These are phyloP conservation scores for Podotricha telesiphe DNA, from an alignment of 2,888 invertebrate species.

Conservation along the genomic window DNA sequence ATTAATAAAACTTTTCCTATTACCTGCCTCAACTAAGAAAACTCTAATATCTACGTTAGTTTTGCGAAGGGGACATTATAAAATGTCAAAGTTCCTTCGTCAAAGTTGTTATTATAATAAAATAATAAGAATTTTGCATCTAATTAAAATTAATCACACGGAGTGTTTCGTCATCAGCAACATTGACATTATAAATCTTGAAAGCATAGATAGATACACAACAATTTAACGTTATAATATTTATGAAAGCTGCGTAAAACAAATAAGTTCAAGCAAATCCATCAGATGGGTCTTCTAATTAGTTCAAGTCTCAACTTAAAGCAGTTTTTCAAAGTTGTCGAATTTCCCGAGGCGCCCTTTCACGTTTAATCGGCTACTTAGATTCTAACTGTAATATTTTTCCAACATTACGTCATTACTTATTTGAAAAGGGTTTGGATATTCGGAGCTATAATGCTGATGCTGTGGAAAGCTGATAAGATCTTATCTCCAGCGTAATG, in stretches of 20 bases:
- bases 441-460: slow-evolving; percentile 20
- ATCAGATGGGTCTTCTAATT: slow-evolving; percentile 39
- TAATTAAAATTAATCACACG: no score
- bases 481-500: slow-evolving; percentile 32
- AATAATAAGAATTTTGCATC: no score
- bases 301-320: slow-evolving; percentile 35
- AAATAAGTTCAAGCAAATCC: slow-evolving; percentile 33
- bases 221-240: slow-evolving; percentile 9
- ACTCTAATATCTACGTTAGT: no score
- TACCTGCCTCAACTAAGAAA: no score
- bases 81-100: no score
- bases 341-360: slow-evolving; percentile 48
- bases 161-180: no score
- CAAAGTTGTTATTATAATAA: no score
- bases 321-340: slow-evolving; percentile 37
- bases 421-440: slow-evolving; percentile 27
- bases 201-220: not conserved
- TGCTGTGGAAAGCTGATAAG: slow-evolving; percentile 27
- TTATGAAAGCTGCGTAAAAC: slow-evolving; percentile 25
- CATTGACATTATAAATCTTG: not conserved
- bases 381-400: slow-evolving; percentile 45
- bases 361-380: slow-evolving; percentile 57
- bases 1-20: no score
- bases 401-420: slow-evolving; percentile 31
- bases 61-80: no score